Evolutionary conservation across 1,140 invertebrate species (phyloP), one percentile per base, ranked within the genome.

Genomic region (Drosophila pallidifrons): DNA sequence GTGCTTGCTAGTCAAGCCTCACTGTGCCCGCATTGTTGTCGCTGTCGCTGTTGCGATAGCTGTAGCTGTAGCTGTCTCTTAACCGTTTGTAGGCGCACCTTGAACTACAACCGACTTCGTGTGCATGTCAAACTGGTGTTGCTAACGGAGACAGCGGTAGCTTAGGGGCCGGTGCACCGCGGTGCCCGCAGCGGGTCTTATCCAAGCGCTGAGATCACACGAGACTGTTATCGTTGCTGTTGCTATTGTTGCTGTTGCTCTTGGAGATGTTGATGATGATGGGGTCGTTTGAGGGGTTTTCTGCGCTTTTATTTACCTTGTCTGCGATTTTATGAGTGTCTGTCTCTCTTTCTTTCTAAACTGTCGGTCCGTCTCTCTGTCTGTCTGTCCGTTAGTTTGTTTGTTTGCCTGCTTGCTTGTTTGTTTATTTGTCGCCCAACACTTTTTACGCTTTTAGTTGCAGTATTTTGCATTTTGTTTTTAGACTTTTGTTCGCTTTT

Each of bases 241-340:
- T 52, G 55, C 16, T 30, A 55, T 70, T 30, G 72, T 67, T 47
- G 52, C 43, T 46, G 61, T 69, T 54, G 58, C 16, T 51, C 32
- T 49, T 63, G 49, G 3, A 45, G 47, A 54, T 58, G 35, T 38
- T 2, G 45, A 49, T 35, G 66, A 43, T 66, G 60, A 28, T 54
- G 75, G 63, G 82, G 65, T 82, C 67, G 43, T 32, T 25, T 46
- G 16, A 43, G 15, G 64, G 59, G 10, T 10, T 65, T 60, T 30
- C 46, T 55, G 59, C 15, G 65, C 68, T 70, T 77, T 80, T 81
- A 72, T 89, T 89, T 88, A 88, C 85, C 85, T 88, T 88, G 81
- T 88, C 81, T 81, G 83, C 35, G 49, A 60, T 80, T 79, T 69
- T 78, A 38, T 65, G 67, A 77, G 72, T 57, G 52, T 58, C 13